Conservation (phyloP, 92 coral and sea anemone genomes). For the Paramuricea clavata region DNA sequence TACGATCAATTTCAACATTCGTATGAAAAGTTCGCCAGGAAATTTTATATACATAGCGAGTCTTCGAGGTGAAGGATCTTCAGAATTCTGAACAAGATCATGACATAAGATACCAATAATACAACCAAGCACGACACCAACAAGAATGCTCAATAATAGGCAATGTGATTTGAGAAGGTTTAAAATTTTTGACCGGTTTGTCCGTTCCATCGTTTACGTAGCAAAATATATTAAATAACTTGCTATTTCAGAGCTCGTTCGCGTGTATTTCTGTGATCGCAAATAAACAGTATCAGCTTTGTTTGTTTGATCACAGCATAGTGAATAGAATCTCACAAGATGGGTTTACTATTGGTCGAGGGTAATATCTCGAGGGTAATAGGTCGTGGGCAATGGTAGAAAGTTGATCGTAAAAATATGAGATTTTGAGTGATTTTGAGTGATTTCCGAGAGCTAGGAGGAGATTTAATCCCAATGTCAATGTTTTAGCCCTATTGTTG, state of each 20-base stretch:
- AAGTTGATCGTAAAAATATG: too few species aligned
- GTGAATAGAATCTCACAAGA: too few species aligned
- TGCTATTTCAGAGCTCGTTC: not conserved
- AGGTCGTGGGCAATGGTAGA: too few species aligned
- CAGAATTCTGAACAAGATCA: slow-evolving; percentile 12
- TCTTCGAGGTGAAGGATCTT: slow-evolving; percentile 17
- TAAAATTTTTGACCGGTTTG: not conserved
- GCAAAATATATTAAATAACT: not conserved
- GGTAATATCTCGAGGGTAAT: too few species aligned
- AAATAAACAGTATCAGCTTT: too few species aligned
- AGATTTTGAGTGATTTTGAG: too few species aligned
- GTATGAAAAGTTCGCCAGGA: slow-evolving; percentile 32
- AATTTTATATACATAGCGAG: slow-evolving; percentile 36
- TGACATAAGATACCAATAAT: slow-evolving; percentile 26
- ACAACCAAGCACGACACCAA: slow-evolving; percentile 34
- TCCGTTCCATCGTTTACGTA: not conserved
- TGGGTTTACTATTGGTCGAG: too few species aligned
- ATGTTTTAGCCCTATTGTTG: too few species aligned
- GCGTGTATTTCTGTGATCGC: not conserved
- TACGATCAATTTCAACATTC: slow-evolving; percentile 35
- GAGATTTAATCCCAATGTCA: too few species aligned
- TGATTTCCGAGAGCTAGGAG: too few species aligned
- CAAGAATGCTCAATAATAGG: slow-evolving; percentile 15
- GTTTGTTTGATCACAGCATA: too few species aligned
- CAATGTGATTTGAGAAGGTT: slow-evolving; percentile 6